Conservation (phyloP, 2,888 invertebrate genomes). For the Mythimna lalbum region DNA sequence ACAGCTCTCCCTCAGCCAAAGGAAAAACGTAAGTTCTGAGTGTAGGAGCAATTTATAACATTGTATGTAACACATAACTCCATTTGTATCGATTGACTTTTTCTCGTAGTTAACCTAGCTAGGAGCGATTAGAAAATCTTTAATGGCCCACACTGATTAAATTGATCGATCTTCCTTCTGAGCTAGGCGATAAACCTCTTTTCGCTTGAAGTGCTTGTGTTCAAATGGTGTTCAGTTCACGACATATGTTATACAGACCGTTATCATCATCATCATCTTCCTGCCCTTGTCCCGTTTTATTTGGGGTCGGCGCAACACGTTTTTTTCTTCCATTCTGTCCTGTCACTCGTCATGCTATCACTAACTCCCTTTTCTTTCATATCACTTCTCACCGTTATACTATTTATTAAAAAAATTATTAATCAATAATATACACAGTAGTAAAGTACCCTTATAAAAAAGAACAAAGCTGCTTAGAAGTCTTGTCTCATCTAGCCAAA, state of each 20-base stretch:
- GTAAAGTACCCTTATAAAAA: too few relatives aligned
- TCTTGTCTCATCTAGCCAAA: too few relatives aligned
- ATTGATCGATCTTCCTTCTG: constrained; percentile 41
- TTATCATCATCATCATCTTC: too few relatives aligned
- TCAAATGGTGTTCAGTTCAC: background rate
- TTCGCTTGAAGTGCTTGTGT: constrained; percentile 33
- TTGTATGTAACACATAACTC: constrained; percentile 74
- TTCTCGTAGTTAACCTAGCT: constrained; percentile 62
- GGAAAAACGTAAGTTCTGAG: constrained; percentile 80
- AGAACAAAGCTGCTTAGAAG: too few relatives aligned
- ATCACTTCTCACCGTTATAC: too few relatives aligned
- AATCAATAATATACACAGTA: too few relatives aligned
- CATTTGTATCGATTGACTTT: constrained; percentile 78
- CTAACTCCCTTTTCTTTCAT: too few relatives aligned
- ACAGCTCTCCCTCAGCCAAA: constrained; percentile 77
- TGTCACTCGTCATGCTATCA: too few relatives aligned
- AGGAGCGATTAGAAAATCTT: constrained; percentile 57
- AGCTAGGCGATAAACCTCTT: constrained; percentile 32
- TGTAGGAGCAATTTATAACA: constrained; percentile 77
- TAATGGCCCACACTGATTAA: constrained; percentile 52
- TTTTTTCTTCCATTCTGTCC: too few relatives aligned
- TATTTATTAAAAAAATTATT: too few relatives aligned
- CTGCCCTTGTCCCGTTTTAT: too few relatives aligned
- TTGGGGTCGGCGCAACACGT: too few relatives aligned
- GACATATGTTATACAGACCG: background rate